Evolutionary conservation across 92 coral and sea anemone genomes (phyloP), one percentile per base, ranked within the genome.

Genomic region (Actinostola sp.): DNA sequence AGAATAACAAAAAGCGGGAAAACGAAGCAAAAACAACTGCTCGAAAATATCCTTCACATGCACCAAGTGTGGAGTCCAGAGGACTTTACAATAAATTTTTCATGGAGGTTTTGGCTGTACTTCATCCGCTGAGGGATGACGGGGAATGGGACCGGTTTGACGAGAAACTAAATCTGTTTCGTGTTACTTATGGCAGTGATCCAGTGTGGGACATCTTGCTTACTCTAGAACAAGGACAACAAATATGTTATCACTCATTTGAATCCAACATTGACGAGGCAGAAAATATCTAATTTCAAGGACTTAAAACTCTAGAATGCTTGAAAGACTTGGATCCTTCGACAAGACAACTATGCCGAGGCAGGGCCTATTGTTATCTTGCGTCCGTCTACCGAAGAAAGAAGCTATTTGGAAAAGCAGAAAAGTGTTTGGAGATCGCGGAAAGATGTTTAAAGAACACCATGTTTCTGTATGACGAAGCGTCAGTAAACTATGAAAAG

Each of bases 321-420:
- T 29, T 21, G 27, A 60, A 36, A 16, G 25, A 55, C 11, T 20
- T 63, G 0, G 28, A 70, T 16, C 66, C 70, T 2, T 63, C 76
- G 10, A 85, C 72, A 31, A 48, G 9, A 4, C 27, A 60, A n/a
- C 71, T 82, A 9, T 55, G 66, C 32, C 73, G 59, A 2, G 86
- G 88, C 21, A 79, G 92, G 0, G 88, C 85, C 0, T 66, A 66
- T 30, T 69, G 46, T 44, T 87, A 82, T 45, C 61, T 82, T 53
- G 73, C 92, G 7, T 79, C 68, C 7, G 65, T 78, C 23, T 81
- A 75, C 35, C 70, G 88, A 14, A n/a, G n/a, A n/a, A n/a, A n/a
- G n/a, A 67, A 70, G 26, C 56, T 44, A 3, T 83, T 75, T 16
- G 92, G 92, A 23, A 71, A 39, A 21, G 88, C 88, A 0, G 66